Conservation (phyloP, 2,888 invertebrate species). For the Smittia aterrima region DNA sequence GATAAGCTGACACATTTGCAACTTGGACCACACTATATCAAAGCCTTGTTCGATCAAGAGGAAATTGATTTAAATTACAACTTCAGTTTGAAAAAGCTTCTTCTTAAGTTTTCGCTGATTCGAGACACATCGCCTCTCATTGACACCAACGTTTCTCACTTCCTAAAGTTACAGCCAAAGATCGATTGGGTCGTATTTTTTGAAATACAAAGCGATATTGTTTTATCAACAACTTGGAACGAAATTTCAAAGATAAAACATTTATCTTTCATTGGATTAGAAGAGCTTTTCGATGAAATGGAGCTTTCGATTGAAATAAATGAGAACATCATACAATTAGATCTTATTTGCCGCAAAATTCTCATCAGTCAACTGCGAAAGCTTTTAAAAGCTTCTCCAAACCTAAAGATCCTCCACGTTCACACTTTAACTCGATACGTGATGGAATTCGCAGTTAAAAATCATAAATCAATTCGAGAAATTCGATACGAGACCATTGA, state of each 20-base stretch:
- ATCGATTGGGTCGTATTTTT: not conserved
- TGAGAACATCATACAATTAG: not conserved
- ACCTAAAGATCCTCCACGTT: not conserved
- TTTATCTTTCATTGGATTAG: not conserved
- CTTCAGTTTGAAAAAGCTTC: not conserved
- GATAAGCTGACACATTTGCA: slow-evolving; percentile 13
- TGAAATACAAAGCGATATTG: not conserved
- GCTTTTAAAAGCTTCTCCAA: not conserved
- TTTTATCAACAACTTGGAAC: not conserved
- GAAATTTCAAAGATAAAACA: not conserved
- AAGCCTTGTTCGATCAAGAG: slow-evolving; percentile 11
- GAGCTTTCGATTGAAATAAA: not conserved
- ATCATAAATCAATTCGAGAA: not conserved
- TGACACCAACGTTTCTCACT: not conserved
- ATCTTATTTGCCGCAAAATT: slow-evolving; percentile 14
- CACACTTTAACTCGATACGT: not conserved
- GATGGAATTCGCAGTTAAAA: not conserved
- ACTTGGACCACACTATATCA: slow-evolving; percentile 17
- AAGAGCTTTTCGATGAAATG: slow-evolving; percentile 20
- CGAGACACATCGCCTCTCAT: not conserved
- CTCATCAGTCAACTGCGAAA: slow-evolving; percentile 26
- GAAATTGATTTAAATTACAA: not conserved
- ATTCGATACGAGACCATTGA: slow-evolving; percentile 14
- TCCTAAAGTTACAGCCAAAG: not conserved
- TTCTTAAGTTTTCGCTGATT: slow-evolving; percentile 21